phyloP scores from a whole-genome alignment of 2,888 invertebrate genomes.

The Drosophila paramelanica region DNA sequence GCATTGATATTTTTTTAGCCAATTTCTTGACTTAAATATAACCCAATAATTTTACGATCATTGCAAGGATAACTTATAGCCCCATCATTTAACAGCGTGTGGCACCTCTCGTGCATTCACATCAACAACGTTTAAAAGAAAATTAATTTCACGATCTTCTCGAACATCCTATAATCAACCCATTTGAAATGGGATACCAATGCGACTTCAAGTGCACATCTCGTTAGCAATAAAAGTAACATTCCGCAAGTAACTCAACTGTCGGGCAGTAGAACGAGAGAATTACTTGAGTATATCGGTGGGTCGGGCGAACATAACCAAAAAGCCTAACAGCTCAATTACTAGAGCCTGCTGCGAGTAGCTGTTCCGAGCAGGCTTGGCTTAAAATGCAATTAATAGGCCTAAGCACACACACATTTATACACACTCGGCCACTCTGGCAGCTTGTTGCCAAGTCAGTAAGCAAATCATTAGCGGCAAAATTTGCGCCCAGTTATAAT shows the following conservation, averaged over 20 bases:
- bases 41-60: too few species aligned
- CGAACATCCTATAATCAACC: constrained; percentile 1
- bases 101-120: background rate
- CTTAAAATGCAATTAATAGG: constrained; percentile 66
- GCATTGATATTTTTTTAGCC: too few species aligned
- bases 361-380: constrained; percentile 32
- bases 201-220: constrained; percentile 23
- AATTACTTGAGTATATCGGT: background rate
- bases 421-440: background rate
- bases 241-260: constrained; percentile 33
- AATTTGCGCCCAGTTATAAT: constrained; percentile 72
- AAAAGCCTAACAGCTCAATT: constrained; percentile 67
- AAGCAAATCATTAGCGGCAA: constrained; percentile 73
- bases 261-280: constrained; percentile 1
- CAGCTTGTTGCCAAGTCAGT: constrained; percentile 65
- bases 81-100: constrained; percentile 1
- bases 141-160: constrained; percentile 13
- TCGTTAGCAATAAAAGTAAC: constrained; percentile 49
- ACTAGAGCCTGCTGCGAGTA: constrained; percentile 51
- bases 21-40: background rate
- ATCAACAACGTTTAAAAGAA: background rate
- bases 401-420: constrained; percentile 20
- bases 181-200: constrained; percentile 1
- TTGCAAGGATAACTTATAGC: background rate
- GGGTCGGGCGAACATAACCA: constrained; percentile 11